Percentiles rank a stretch among this genome's conserved stretches.
Conservation (phyloP, 1,140 invertebrate species). For the Gyrodactylus salaris region DNA sequence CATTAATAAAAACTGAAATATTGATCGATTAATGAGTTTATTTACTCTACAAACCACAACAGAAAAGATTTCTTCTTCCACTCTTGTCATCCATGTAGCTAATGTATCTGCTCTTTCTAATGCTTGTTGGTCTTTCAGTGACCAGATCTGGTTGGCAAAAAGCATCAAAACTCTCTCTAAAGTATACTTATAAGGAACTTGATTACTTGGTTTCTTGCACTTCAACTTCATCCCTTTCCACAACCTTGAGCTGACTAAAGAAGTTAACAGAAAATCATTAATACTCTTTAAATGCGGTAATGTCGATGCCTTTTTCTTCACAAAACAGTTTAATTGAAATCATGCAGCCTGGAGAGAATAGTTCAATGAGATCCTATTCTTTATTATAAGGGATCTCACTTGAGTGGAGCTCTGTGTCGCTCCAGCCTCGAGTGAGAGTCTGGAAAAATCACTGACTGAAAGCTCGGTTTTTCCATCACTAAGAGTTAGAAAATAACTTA, state of each 20-base stretch:
- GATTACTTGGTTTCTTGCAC: background rate
- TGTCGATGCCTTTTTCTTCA: background rate
- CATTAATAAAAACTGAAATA: too few species aligned
- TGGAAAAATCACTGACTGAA: background rate
- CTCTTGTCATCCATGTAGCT: background rate
- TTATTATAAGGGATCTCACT: too few species aligned
- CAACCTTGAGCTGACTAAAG: too few species aligned
- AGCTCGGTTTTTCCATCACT: background rate
- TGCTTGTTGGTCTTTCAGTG: background rate
- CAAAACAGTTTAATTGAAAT: background rate
- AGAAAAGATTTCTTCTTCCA: background rate
- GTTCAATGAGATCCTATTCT: too few species aligned
- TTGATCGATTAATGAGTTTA: too few species aligned
- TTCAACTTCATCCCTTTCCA: background rate
- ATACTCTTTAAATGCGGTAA: background rate
- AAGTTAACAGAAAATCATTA: too few species aligned
- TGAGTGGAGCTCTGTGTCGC: background rate
- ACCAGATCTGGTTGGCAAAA: background rate
- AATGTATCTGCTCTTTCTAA: too few species aligned
- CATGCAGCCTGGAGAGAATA: background rate
- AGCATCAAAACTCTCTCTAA: background rate
- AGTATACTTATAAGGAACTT: background rate
- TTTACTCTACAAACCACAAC: background rate
- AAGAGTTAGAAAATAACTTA: background rate
- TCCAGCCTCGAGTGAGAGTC: background rate